Conservation (phyloP, 2,113 vertebrate genomes). For the Setophaga coronata region DNA sequence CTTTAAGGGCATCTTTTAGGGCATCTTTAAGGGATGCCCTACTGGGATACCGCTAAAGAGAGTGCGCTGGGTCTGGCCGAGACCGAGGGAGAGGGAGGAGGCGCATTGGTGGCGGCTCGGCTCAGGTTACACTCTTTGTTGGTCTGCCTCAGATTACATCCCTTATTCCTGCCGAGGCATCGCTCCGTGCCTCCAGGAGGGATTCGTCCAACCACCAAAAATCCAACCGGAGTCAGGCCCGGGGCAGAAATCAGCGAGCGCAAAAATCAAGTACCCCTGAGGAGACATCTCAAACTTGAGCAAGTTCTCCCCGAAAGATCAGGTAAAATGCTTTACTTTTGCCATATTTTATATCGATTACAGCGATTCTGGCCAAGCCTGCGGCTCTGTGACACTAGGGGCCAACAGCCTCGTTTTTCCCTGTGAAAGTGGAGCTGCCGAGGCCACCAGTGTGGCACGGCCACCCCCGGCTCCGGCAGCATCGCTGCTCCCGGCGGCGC, state of each 20-base stretch:
- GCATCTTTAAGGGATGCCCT: neutral
- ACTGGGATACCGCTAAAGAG: fast-evolving
- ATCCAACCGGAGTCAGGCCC: too few species aligned
- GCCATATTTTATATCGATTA: neutral
- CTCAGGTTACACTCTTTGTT: neutral
- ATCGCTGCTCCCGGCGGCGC: neutral
- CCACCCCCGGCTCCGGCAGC: neutral
- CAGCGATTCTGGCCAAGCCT: neutral
- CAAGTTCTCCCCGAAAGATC: neutral
- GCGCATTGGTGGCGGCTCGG: fast-evolving
- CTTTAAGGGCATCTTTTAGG: too few species aligned
- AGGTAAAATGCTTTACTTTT: neutral
- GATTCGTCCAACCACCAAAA: neutral
- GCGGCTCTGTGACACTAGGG: fast-evolving
- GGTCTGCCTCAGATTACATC: neutral
- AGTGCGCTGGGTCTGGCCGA: fast-evolving
- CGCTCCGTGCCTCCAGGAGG: neutral
- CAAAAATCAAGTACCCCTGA: neutral
- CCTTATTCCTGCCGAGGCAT: neutral
- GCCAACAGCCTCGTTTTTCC: too few species aligned
- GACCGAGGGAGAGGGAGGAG: neutral
- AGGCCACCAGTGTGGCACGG: neutral
- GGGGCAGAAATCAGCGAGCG: neutral
- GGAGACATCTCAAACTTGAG: too few species aligned
- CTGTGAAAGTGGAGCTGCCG: neutral